phyloP scores from a whole-genome alignment of 2,888 invertebrate species.

The Mantis religiosa region DNA sequence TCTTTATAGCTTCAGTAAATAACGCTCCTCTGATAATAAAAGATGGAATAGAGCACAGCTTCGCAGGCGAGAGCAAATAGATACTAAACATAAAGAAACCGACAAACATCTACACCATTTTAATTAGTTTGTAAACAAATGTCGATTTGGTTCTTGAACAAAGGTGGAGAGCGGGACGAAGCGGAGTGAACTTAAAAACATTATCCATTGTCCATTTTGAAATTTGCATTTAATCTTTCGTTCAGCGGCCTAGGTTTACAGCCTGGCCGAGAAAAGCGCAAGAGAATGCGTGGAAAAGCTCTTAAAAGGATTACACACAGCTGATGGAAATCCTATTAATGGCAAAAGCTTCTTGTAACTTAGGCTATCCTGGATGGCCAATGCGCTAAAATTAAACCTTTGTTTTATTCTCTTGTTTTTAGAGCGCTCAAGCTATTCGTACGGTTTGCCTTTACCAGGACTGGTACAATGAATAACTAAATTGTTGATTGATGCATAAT shows the following conservation, averaged over 20 bases:
- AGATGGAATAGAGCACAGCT: neutral
- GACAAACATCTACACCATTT: neutral
- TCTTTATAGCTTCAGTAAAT: neutral
- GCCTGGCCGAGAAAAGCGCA: neutral
- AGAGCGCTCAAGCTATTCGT: no score
- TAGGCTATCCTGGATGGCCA: neutral
- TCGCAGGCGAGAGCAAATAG: neutral
- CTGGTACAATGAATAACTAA: no score
- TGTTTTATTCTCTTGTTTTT: no score
- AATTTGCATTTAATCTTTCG: neutral
- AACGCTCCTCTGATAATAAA: neutral
- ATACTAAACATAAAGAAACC: neutral
- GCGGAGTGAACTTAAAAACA: neutral
- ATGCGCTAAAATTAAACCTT: no score
- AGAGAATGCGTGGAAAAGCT: neutral
- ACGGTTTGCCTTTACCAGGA: no score
- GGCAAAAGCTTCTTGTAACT: neutral
- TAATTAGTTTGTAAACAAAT: neutral
- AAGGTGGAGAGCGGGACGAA: neutral
- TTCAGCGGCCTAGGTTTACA: neutral
- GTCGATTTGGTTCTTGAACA: neutral
- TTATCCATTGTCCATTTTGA: neutral
- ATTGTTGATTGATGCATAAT: no score
- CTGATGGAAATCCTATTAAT: neutral
- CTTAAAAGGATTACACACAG: neutral